Conservation (phyloP, 2,888 invertebrate species). For the Eupithecia subumbrata region DNA sequence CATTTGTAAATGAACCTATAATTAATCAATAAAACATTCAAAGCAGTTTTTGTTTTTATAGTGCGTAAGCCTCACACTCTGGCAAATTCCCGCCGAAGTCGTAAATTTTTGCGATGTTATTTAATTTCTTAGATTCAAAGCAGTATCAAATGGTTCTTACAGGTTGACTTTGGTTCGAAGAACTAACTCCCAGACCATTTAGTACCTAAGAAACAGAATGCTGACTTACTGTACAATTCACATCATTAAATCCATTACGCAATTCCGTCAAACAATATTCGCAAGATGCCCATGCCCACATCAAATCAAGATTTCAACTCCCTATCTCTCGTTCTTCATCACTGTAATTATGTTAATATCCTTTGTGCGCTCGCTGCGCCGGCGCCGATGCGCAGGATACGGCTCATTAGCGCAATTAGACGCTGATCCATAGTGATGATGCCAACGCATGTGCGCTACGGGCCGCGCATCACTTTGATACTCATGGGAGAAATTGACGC, state of each 20-base stretch:
- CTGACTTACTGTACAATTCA: background rate
- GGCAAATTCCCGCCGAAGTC: too few relatives aligned
- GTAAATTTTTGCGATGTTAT: too few relatives aligned
- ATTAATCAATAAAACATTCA: background rate
- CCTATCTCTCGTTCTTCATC: conserved; percentile 42
- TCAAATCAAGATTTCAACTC: conserved; percentile 30
- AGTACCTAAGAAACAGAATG: background rate
- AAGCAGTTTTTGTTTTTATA: too few relatives aligned
- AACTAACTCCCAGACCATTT: background rate
- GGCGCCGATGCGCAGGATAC: conserved; percentile 67
- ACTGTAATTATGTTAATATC: conserved; percentile 46
- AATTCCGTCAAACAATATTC: conserved; percentile 15
- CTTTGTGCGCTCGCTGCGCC: conserved; percentile 48
- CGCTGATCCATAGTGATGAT: conserved; percentile 62
- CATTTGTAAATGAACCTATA: background rate
- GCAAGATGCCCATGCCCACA: conserved; percentile 32
- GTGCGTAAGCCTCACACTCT: too few relatives aligned
- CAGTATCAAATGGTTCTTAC: too few relatives aligned
- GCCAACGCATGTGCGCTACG: conserved; percentile 44
- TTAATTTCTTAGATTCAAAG: too few relatives aligned
- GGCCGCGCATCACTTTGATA: conserved; percentile 10
- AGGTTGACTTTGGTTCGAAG: background rate
- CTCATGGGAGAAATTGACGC: conserved; percentile 1
- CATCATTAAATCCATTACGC: conserved; percentile 8
- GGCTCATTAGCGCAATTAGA: conserved; percentile 75